phyloP scores from a whole-genome alignment of 2,797 vertebrate genomes.

The Rhabdophis nuchalis region DNA sequence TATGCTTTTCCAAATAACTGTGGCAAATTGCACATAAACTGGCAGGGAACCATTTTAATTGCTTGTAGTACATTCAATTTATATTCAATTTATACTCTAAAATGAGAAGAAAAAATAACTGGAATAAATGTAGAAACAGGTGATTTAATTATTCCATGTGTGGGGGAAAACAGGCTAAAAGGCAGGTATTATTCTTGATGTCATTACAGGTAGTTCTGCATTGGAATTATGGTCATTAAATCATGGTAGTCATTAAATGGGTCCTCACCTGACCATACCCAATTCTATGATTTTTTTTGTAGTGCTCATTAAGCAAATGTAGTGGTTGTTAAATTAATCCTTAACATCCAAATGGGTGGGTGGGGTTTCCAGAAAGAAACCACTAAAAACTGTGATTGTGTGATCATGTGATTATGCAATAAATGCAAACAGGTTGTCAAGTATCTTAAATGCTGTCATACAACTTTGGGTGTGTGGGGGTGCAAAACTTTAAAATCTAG shows the following conservation, averaged over 20 bases:
- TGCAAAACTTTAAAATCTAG: too few relatives aligned
- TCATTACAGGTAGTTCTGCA: neutral
- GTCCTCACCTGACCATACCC: neutral
- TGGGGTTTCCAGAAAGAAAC: neutral
- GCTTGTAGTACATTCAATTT: neutral
- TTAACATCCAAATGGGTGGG: neutral
- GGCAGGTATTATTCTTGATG: neutral
- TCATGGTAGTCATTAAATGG: neutral
- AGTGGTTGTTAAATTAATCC: neutral
- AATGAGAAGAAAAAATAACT: neutral
- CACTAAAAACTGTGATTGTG: neutral
- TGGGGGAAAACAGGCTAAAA: neutral
- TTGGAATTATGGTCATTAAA: neutral
- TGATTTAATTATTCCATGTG: neutral
- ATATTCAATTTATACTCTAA: neutral
- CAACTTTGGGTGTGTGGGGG: too few relatives aligned
- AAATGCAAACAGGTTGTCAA: too few relatives aligned
- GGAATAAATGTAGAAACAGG: neutral
- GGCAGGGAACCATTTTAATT: neutral
- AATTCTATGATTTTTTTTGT: neutral
- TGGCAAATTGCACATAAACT: neutral
- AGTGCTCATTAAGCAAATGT: neutral
- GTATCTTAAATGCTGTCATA: too few relatives aligned
- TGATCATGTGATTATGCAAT: neutral
- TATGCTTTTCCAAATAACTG: neutral